These are phyloP conservation scores for Microcebus murinus DNA, from an alignment of 2,113 vertebrate genomes.

Conservation along the genomic window DNA sequence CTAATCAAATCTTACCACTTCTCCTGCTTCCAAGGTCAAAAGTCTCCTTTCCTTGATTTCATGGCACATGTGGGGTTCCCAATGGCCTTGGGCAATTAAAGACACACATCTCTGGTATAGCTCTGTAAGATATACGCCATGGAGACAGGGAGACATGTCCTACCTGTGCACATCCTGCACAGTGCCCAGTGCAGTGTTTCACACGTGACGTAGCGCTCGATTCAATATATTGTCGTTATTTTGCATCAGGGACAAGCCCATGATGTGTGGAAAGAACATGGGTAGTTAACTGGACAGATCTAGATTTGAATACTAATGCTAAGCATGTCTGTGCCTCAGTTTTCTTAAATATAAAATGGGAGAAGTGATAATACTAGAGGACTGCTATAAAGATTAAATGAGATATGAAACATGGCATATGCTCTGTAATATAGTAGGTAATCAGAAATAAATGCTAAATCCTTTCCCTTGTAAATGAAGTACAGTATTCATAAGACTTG, in stretches of 20 bases:
- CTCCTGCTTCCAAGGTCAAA: neutral
- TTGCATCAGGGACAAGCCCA: neutral
- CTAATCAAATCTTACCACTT: neutral
- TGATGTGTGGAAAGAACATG: neutral
- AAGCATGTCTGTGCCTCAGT: neutral
- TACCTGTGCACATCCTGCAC: rapidly evolving
- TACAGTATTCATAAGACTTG: neutral
- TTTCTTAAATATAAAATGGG: neutral
- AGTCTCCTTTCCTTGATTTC: neutral
- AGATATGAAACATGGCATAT: neutral
- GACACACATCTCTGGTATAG: too few relatives aligned
- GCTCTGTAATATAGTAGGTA: neutral
- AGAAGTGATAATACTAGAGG: neutral
- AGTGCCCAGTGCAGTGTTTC: rapidly evolving
- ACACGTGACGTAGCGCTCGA: rapidly evolving
- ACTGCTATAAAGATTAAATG: neutral
- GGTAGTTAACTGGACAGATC: neutral
- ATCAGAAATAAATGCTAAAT: neutral
- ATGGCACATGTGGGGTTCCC: neutral
- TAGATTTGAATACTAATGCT: neutral
- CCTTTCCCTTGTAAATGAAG: neutral
- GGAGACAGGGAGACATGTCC: neutral
- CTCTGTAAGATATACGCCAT: too few relatives aligned
- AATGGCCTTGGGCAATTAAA: neutral
- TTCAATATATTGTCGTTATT: rapidly evolving